These are phyloP conservation scores for Phoxinus phoxinus DNA, from an alignment of 2,113 vertebrate genomes.

Conservation along the genomic window DNA sequence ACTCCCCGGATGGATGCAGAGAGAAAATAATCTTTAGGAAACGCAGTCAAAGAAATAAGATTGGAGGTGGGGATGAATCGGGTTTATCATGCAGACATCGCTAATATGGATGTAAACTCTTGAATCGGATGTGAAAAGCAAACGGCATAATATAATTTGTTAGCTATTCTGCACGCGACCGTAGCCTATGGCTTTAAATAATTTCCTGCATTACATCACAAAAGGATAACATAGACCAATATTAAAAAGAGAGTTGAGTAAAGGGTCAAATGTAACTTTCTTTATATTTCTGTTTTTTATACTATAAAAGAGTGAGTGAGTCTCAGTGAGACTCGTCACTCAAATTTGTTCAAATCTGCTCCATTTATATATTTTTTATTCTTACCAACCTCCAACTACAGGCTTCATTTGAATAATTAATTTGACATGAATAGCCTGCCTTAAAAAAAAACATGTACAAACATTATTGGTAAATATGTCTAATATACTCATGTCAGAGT, in stretches of 20 bases:
- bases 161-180: not conserved
- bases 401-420: not conserved
- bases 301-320: not conserved
- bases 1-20: conserved; percentile 64
- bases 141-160: not conserved
- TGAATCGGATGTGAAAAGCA: not conserved
- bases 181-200: not conserved
- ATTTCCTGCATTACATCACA: not conserved
- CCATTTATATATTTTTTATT: not conserved
- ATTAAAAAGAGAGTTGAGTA: not conserved
- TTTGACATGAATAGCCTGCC: not conserved
- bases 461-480: not conserved
- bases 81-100: not conserved
- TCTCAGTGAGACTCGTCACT: not conserved
- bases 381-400: not conserved
- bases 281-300: not conserved
- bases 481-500: not conserved
- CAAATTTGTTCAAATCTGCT: not conserved
- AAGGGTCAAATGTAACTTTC: not conserved
- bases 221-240: not conserved
- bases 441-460: not conserved
- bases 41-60: conserved; percentile 21
- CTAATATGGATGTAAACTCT: not conserved
- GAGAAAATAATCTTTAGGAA: conserved; percentile 54
- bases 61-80: not conserved